Evolutionary conservation across 2,113 vertebrate species (phyloP), one percentile per base, ranked within the genome.

Genomic region (Ciconia boyciana): DNA sequence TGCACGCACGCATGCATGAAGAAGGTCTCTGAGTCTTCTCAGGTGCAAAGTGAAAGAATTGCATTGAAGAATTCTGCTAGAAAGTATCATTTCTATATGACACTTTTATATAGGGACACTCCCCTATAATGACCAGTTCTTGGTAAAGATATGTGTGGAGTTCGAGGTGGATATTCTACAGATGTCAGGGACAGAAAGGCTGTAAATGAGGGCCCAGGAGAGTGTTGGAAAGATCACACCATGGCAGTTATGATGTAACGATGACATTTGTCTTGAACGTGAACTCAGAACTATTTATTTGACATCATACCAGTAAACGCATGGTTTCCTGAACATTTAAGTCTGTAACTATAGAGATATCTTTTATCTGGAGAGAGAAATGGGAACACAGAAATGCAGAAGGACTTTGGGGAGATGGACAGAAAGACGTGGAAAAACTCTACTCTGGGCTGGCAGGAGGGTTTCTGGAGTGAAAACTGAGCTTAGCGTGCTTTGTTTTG

Each of bases 241-340:
- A 1, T 8, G 36, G 28, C 5, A 92, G 31, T 66, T 46, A 51
- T 0, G 3, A 68, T 16, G 20, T 15, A 57, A 34, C 0, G 0
- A 51, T 39, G 66, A 48, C 5, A 52, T 60, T 39, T 68, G 14
- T 70, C 52, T 74, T 57, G 34, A 77, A 36, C 13, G 2, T 70
- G 28, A 81, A 51, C 32, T 79, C 28, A 12, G 22, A 84, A 68
- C 36, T 16, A 31, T 22, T 57, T 55, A 4, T 22, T 92, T 83
- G 20, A 71, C 32, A 49, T 86, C 54, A 43, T 22, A 65, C 5
- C 36, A 65, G 29, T 29, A 77, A 91, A 74, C 22, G 64, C 19
- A 26, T 3, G 22, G 16, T 75, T 88, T 86, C n/a, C 43, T 32
- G 21, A 82, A 62, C 16, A 16, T 28, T 58, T 41, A 55, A 28